phyloP scores from a whole-genome alignment of 1,140 invertebrate genomes.

The Drosophila pseudoananassae region DNA sequence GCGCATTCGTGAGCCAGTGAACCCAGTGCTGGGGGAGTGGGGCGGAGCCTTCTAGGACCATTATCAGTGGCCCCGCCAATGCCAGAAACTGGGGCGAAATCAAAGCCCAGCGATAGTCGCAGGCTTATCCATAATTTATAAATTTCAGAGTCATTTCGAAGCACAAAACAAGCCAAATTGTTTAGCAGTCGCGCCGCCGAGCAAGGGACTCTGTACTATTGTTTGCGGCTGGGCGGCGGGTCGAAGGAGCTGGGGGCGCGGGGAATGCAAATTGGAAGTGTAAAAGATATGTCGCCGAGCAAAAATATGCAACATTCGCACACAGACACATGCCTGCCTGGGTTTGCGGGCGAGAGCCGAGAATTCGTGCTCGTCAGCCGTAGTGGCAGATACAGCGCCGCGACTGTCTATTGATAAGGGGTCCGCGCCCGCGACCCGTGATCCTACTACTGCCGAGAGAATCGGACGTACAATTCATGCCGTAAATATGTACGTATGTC shows the following conservation, averaged over 20 bases:
- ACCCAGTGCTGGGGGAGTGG: background rate
- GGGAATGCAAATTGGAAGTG: slow-evolving; percentile 45
- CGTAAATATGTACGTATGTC: slow-evolving; percentile 15
- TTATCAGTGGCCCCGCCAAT: background rate
- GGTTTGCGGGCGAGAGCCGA: slow-evolving; percentile 15
- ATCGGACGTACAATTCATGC: slow-evolving; percentile 11
- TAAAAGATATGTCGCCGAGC: slow-evolving; percentile 47
- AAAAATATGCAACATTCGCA: slow-evolving; percentile 49
- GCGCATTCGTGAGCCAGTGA: background rate
- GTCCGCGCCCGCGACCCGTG: slow-evolving; percentile 5
- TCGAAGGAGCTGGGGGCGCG: background rate
- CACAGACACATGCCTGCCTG: slow-evolving; percentile 4
- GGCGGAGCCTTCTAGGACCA: slow-evolving; percentile 1
- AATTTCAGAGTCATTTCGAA: slow-evolving; percentile 36
- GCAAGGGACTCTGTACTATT: slow-evolving; percentile 1
- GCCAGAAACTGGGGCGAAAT: slow-evolving; percentile 15
- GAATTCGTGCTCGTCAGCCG: slow-evolving; percentile 57
- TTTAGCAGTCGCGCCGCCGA: slow-evolving; percentile 33
- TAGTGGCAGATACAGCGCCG: slow-evolving; percentile 18
- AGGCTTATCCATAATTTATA: slow-evolving; percentile 35
- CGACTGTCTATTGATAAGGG: slow-evolving; percentile 47
- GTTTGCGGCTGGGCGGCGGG: background rate
- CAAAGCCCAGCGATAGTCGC: slow-evolving; percentile 2
- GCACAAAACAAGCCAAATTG: slow-evolving; percentile 44
- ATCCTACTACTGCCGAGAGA: slow-evolving; percentile 3